phyloP scores from a whole-genome alignment of 2,797 vertebrate species.

The Delichon dasypus region DNA sequence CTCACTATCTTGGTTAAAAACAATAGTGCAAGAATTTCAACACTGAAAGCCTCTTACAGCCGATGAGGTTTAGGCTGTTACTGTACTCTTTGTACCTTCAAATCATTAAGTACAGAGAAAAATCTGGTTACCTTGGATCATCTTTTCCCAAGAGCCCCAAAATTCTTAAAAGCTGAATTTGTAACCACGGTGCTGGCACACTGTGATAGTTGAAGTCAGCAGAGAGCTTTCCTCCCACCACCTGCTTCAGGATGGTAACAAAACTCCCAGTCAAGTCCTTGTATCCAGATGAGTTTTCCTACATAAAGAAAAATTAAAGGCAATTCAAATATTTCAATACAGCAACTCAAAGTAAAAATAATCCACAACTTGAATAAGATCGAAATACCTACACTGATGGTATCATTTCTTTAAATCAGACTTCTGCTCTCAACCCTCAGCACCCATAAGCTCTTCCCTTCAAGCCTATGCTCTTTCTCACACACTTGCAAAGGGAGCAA shows the following conservation, averaged over 20 bases:
- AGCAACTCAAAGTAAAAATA: background rate
- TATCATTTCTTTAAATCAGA: background rate
- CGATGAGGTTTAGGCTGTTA: background rate
- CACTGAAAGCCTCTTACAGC: background rate
- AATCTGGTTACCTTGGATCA: slow-evolving; percentile 83
- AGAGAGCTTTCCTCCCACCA: slow-evolving; percentile 94
- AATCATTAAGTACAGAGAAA: background rate
- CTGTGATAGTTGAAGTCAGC: slow-evolving; percentile 96
- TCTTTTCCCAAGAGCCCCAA: slow-evolving; percentile 91
- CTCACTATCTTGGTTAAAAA: background rate
- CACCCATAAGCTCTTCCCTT: background rate
- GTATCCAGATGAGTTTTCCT: slow-evolving; percentile 89
- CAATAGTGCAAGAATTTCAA: background rate
- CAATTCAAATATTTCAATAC: background rate
- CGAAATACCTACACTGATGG: background rate
- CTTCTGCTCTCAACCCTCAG: background rate
- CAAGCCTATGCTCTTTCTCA: background rate
- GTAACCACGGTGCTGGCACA: slow-evolving; percentile 95
- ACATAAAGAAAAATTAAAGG: background rate
- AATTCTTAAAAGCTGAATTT: slow-evolving; percentile 95
- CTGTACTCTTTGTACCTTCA: background rate
- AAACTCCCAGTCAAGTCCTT: slow-evolving; percentile 92
- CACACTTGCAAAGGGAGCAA: background rate
- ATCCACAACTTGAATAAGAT: background rate
- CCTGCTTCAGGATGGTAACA: slow-evolving; percentile 94